A percentile compares a stretch with the other conserved stretches of the same genome.
Conservation (phyloP, 2,113 vertebrate species). For the Leucopsar rothschildi region DNA sequence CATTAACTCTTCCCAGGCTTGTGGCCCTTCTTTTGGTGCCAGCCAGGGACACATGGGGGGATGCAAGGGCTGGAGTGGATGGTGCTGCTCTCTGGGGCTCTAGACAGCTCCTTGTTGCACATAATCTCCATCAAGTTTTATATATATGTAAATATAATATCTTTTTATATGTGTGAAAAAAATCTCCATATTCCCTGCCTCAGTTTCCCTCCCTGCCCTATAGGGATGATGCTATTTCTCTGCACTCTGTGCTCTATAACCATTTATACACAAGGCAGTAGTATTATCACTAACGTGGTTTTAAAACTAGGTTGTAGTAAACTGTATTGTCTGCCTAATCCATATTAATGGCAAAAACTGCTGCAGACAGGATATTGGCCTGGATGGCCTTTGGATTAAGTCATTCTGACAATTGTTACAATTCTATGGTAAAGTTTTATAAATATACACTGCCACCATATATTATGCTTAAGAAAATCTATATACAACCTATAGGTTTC, state of each 20-base stretch:
- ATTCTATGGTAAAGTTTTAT: constrained; percentile 18
- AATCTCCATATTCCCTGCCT: not conserved
- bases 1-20: constrained; percentile 29
- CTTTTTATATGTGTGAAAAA: not conserved
- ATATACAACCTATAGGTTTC: not conserved
- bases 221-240: not conserved
- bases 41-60: not conserved
- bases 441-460: not conserved
- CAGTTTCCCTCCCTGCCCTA: not conserved
- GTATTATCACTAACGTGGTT: not conserved
- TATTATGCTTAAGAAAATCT: not conserved
- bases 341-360: not conserved
- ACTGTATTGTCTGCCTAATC: not conserved
- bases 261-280: not conserved
- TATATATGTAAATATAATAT: not conserved
- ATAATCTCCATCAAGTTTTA: not conserved
- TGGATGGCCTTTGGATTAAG: not conserved
- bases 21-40: not conserved
- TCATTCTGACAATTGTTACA: not conserved
- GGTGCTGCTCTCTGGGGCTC: not conserved
- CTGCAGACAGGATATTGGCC: not conserved
- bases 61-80: not conserved
- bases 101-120: not conserved
- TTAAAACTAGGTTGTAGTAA: not conserved
- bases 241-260: not conserved